A percentile compares a stretch with the other conserved stretches of the same genome.
These are phyloP conservation scores for Apostichopus californicus DNA, from an alignment of 35 echinoderm and acorn worm species.

Conservation along the genomic window DNA sequence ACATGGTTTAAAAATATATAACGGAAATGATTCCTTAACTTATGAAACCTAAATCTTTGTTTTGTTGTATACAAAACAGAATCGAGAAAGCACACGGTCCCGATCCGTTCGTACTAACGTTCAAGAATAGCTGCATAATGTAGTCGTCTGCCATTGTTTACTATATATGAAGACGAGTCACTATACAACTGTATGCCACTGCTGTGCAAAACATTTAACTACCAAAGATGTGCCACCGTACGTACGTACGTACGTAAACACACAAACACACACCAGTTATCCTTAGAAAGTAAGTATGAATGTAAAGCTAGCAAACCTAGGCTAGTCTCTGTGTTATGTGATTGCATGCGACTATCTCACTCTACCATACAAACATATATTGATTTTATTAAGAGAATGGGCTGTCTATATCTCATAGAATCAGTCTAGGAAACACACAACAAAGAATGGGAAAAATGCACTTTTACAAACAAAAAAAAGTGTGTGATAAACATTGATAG, in stretches of 20 bases:
- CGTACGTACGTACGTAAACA: neutral
- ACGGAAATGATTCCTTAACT: no score
- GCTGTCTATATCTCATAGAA: neutral
- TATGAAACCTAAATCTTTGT: no score
- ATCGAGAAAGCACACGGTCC: no score
- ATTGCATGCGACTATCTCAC: neutral
- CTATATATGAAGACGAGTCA: neutral
- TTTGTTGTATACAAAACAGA: no score
- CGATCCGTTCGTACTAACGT: neutral
- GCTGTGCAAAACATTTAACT: no score
- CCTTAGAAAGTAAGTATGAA: neutral
- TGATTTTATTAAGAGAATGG: neutral
- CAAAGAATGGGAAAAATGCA: neutral
- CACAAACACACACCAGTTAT: neutral
- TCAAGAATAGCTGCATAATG: conserved; percentile 15
- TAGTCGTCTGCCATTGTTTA: conserved; percentile 8
- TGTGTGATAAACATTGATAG: neutral
- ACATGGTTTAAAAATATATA: no score
- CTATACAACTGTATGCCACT: no score
- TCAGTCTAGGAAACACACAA: neutral
- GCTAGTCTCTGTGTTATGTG: neutral
- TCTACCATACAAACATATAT: neutral
- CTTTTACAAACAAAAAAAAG: neutral
- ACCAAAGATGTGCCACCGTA: no score
- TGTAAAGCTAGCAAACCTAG: neutral